Evolutionary conservation across 2,797 vertebrate species (phyloP).

Genomic region (Gallinago nigripennis): DNA sequence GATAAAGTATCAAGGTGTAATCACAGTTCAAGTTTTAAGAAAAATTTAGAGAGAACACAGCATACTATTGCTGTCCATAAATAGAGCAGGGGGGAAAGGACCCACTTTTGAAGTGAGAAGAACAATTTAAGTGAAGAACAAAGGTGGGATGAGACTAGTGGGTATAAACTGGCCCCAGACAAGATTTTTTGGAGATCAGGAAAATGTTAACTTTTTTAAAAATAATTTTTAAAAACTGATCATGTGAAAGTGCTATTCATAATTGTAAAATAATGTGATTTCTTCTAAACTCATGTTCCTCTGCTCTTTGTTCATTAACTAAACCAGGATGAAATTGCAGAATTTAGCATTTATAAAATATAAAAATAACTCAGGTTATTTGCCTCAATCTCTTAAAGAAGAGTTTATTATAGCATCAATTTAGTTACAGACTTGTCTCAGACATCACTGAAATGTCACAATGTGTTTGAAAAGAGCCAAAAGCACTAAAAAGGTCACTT

Average conservation of each 20-base stretch:
- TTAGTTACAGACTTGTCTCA: background rate
- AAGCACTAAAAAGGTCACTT: background rate
- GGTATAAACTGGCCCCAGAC: background rate
- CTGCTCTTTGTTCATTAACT: background rate
- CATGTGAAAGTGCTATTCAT: background rate
- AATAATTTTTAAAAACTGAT: background rate
- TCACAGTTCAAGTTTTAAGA: background rate
- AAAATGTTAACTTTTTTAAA: background rate
- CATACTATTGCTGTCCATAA: background rate
- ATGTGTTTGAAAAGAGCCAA: background rate
- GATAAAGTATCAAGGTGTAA: background rate
- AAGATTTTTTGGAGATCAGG: background rate
- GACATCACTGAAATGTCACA: background rate
- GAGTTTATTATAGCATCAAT: background rate
- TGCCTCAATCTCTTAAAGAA: background rate
- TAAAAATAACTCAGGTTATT: too few relatives aligned
- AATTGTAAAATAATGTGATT: background rate
- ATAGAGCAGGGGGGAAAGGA: background rate
- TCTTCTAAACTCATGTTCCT: background rate
- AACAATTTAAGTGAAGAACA: background rate
- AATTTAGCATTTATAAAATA: background rate
- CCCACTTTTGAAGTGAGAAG: background rate
- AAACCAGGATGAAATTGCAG: background rate
- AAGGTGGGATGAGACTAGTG: background rate
- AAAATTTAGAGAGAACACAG: background rate